phyloP scores from a whole-genome alignment of 2,888 invertebrate species.

The Stenichneumon culpator region DNA sequence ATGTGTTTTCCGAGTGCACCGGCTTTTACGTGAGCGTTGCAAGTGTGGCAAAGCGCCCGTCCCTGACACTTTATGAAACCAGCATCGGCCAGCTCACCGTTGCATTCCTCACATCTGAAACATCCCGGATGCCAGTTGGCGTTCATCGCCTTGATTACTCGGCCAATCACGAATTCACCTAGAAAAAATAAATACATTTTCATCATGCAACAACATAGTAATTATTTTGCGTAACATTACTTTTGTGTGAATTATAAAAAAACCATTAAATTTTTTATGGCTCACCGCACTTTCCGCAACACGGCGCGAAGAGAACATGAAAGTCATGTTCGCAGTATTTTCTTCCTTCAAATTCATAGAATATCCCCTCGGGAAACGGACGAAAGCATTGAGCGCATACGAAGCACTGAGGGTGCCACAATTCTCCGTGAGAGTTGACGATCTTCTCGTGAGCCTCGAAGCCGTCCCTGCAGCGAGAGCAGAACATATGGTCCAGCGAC shows the following conservation, averaged over 20 bases:
- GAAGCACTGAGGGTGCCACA: slow-evolving; percentile 99
- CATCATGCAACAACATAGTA: neutral
- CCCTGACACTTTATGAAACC: slow-evolving; percentile 98
- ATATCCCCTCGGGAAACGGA: slow-evolving; percentile 98
- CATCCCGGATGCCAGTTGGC: slow-evolving; percentile 99
- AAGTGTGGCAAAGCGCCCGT: slow-evolving; percentile 96
- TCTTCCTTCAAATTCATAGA: slow-evolving; percentile 99
- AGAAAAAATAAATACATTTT: slow-evolving; percentile 60
- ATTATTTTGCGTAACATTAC: too few relatives aligned
- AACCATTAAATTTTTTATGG: slow-evolving; percentile 49
- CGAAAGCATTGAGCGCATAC: slow-evolving; percentile 99
- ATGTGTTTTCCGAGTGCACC: slow-evolving; percentile 98
- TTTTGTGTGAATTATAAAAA: neutral
- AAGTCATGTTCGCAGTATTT: slow-evolving; percentile 99
- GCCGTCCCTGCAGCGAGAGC: slow-evolving; percentile 97
- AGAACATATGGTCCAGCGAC: slow-evolving; percentile 97
- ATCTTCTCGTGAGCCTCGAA: slow-evolving; percentile 99
- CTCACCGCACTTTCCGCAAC: slow-evolving; percentile 92
- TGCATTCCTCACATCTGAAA: slow-evolving; percentile 98
- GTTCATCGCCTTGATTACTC: slow-evolving; percentile 99
- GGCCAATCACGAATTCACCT: slow-evolving; percentile 98
- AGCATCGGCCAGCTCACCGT: slow-evolving; percentile 96
- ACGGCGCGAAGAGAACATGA: slow-evolving; percentile 97
- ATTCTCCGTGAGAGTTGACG: slow-evolving; percentile 98
- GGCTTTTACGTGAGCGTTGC: slow-evolving; percentile 98